Conservation (phyloP, 1,140 invertebrate genomes). For the Idris sp. region DNA sequence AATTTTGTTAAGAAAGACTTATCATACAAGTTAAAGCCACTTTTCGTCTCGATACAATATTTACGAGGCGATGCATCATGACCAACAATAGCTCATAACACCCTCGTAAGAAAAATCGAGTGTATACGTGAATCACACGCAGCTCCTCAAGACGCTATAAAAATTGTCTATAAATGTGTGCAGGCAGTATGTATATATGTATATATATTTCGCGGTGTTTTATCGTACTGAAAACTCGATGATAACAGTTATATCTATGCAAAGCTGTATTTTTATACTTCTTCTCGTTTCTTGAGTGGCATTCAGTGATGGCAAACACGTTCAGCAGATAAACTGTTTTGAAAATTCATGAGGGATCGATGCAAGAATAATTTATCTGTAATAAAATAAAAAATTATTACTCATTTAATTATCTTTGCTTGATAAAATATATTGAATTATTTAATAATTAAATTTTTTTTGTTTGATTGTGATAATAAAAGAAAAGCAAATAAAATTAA, state of each 20-base stretch:
- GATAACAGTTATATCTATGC: slow-evolving; percentile 76
- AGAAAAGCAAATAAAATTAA: too few species aligned
- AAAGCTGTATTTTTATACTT: slow-evolving; percentile 72
- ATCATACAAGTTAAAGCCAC: slow-evolving; percentile 66
- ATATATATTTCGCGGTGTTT: slow-evolving; percentile 51
- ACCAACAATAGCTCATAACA: slow-evolving; percentile 76
- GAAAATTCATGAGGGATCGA: too few species aligned
- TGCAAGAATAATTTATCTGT: too few species aligned
- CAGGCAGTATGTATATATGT: slow-evolving; percentile 41
- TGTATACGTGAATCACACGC: slow-evolving; percentile 41
- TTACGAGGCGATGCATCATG: slow-evolving; percentile 78
- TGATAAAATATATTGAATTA: too few species aligned
- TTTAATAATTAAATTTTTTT: too few species aligned
- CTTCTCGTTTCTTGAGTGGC: slow-evolving; percentile 39
- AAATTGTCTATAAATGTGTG: too few species aligned
- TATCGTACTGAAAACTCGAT: slow-evolving; percentile 72
- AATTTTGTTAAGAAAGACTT: slow-evolving; percentile 62
- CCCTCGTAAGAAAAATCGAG: slow-evolving; percentile 68
- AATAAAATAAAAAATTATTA: too few species aligned
- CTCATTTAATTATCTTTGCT: too few species aligned
- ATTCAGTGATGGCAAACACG: slow-evolving; percentile 43
- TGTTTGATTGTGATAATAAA: too few species aligned
- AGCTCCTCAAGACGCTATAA: too few species aligned
- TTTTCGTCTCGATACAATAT: slow-evolving; percentile 75
- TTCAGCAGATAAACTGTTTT: slow-evolving; percentile 36